Base-by-base conservation (phyloP, 1,140 invertebrate species). In the Ceratoteleas bidentatus region DNA sequence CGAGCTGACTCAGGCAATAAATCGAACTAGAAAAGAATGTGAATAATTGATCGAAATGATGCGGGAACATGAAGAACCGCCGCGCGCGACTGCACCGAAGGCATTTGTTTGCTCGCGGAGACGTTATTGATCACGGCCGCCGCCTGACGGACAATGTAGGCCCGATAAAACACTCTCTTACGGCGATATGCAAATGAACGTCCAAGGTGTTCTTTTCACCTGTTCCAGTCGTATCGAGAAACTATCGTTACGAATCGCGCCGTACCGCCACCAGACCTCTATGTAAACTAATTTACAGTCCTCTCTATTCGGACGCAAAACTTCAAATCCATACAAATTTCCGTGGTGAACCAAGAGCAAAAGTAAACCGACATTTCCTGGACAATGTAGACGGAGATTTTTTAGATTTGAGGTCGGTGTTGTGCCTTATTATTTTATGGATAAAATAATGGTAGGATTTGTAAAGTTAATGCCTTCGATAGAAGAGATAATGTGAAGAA, bases 161-260 rank as follows among this genome's bases (percentile, higher is more conserved):
- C n/a, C 38, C 54, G 56, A 75, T 75, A 66, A 75, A 66, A 58
- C 64, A 47, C 16, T 45, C 0, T 60, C 53, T 60, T 60, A 50
- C 32, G 53, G 45, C 47, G 47, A 66, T 75, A 76, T 76, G 73
- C 57, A 68, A 76, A 76, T 76, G 73, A 47, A 47, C 34, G 56
- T 49, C 64, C 73, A 68, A 68, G 62, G 72, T 77, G 74, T 68
- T 77, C 57, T 62, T 64, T 64, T 69, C 74, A 77, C 74, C 74
- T 77, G 74, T 69, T 69, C 24, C 72, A 68, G 60, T 45, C 62
- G 62, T 66, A 65, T 75, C 72, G 72, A 74, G 72, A 61, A 66
- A 61, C 53, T 66, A 49, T 75, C 72, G 64, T 61, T 62, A 45
- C 73, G 57, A 61, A 68, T 68, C 24, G 24, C 24, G 24, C 24